phyloP scores from a whole-genome alignment of 30 jellyfish, hydroid and myxozoan genomes.

The Aurelia aurita region DNA sequence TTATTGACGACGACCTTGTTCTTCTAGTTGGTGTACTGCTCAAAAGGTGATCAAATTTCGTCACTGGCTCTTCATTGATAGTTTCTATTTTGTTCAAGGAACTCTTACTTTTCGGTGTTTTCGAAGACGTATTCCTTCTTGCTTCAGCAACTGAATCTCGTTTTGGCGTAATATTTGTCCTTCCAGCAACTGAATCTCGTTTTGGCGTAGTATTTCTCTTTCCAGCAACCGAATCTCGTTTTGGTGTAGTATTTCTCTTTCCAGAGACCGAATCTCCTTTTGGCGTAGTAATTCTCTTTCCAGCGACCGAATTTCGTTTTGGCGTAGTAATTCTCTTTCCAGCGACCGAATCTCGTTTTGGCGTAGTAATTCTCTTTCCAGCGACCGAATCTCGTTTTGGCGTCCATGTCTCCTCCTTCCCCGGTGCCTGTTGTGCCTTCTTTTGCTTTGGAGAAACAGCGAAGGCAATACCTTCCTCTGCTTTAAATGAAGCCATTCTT shows the following conservation, averaged over 20 bases:
- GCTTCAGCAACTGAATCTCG: not conserved
- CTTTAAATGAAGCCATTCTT: constrained; percentile 23
- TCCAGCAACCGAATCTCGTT: too few relatives aligned
- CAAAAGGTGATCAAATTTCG: not conserved
- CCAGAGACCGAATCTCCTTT: too few relatives aligned
- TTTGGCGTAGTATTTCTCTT: too few relatives aligned
- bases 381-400: too few relatives aligned
- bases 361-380: too few relatives aligned
- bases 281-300: too few relatives aligned
- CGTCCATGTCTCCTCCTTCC: not conserved
- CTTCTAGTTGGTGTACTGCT: not conserved
- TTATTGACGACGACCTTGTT: not conserved
- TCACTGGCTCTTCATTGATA: not conserved
- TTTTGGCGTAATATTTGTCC: too few relatives aligned
- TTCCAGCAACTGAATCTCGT: too few relatives aligned
- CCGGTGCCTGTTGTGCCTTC: not conserved
- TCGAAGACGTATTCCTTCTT: too few relatives aligned
- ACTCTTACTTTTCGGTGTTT: not conserved
- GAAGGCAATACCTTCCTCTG: not conserved
- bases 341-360: not conserved
- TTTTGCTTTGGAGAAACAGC: not conserved
- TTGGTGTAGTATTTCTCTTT: too few relatives aligned
- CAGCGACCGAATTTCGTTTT: too few relatives aligned
- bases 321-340: too few relatives aligned
- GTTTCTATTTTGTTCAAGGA: not conserved